Percentiles rank a stretch among this genome's conserved stretches.
These are phyloP conservation scores for Lamproptera curius DNA, from an alignment of 2,888 invertebrate species.

Conservation along the genomic window DNA sequence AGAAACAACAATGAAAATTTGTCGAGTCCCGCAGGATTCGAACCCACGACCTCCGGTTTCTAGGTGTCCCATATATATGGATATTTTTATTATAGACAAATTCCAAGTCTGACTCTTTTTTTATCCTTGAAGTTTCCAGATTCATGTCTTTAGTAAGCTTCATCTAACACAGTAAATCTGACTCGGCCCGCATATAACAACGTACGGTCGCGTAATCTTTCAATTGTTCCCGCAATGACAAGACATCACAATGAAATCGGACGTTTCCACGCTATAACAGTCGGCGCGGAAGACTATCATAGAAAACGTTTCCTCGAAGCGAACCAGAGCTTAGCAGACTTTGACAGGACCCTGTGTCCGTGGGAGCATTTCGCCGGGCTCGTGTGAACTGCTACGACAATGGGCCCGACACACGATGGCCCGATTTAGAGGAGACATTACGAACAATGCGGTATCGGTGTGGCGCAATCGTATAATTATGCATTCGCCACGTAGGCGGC, in stretches of 20 bases:
- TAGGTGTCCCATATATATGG: too few species aligned
- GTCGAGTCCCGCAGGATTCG: too few species aligned
- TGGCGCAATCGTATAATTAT: slow-evolving; percentile 63
- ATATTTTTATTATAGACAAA: too few species aligned
- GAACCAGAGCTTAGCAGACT: slow-evolving; percentile 25
- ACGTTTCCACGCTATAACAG: not conserved
- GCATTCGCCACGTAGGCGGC: slow-evolving; percentile 61
- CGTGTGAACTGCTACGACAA: slow-evolving; percentile 69
- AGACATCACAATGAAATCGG: not conserved
- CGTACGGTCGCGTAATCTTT: too few species aligned
- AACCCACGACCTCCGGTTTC: too few species aligned
- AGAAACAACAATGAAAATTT: too few species aligned
- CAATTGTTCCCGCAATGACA: too few species aligned
- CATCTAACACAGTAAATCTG: too few species aligned
- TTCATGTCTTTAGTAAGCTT: too few species aligned
- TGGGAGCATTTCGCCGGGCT: slow-evolving; percentile 68
- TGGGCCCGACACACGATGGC: slow-evolving; percentile 55
- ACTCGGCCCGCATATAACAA: too few species aligned
- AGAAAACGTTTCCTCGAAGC: slow-evolving; percentile 3
- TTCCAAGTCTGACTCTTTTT: too few species aligned
- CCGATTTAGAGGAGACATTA: slow-evolving; percentile 72
- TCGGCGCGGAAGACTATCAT: slow-evolving; percentile 1
- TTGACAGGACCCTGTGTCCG: slow-evolving; percentile 43
- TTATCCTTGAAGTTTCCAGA: too few species aligned
- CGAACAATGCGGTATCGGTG: slow-evolving; percentile 61